Conservation (phyloP, 2,113 vertebrate species). For the Cyanocitta stelleri region DNA sequence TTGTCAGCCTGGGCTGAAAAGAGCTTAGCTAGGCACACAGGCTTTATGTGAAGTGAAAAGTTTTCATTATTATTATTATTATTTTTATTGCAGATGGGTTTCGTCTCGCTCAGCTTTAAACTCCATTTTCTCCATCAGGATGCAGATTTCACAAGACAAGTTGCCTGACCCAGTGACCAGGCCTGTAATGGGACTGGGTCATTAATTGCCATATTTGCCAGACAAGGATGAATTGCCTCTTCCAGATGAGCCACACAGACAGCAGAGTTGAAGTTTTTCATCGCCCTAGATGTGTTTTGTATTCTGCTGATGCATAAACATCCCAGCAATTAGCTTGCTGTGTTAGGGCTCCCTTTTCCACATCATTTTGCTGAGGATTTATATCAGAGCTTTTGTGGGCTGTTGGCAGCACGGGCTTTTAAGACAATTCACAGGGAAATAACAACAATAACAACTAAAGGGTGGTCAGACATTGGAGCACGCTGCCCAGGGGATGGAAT, state of each 20-base stretch:
- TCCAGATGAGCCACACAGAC: background rate
- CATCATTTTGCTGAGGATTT: background rate
- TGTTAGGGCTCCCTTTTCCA: background rate
- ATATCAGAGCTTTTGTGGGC: background rate
- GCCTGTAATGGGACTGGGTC: background rate
- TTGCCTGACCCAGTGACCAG: background rate
- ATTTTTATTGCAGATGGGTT: background rate
- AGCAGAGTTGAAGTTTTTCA: background rate
- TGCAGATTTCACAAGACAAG: conserved; percentile 21
- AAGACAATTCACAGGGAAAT: background rate
- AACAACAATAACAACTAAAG: background rate
- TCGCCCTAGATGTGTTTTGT: background rate
- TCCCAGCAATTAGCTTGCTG: background rate
- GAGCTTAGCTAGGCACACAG: conserved; percentile 9
- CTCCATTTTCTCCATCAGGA: background rate
- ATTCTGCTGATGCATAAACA: conserved; percentile 25
- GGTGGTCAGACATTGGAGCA: background rate
- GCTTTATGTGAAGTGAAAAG: background rate
- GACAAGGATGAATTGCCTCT: background rate
- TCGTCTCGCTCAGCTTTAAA: background rate
- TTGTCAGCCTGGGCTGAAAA: conserved; percentile 7
- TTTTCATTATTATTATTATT: background rate
- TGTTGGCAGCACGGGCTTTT: background rate
- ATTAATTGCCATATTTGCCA: conserved; percentile 10
- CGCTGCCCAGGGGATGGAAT: background rate